Evolutionary conservation across 2,797 vertebrate species (phyloP).

Genomic region (Petrocephalus schoutedeni): DNA sequence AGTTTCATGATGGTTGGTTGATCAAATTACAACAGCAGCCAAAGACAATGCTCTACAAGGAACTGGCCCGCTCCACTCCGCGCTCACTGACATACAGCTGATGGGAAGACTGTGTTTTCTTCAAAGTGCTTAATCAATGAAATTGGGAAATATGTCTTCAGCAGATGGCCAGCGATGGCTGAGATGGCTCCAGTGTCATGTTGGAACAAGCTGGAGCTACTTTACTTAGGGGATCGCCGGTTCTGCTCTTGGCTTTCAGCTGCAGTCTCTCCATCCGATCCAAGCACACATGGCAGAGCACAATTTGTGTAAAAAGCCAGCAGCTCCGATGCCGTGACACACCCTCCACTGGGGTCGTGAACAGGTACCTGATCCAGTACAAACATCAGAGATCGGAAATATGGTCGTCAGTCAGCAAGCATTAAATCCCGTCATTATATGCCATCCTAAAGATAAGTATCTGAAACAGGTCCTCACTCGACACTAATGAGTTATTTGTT

Average conservation of each 20-base stretch:
- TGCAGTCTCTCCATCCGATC: not conserved
- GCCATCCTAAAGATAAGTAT: not conserved
- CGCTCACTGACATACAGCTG: not conserved
- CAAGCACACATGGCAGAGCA: not conserved
- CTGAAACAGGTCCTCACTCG: not conserved
- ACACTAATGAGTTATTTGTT: conserved; percentile 6
- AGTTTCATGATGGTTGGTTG: not conserved
- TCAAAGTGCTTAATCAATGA: not conserved
- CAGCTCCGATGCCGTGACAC: not conserved
- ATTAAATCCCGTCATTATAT: not conserved
- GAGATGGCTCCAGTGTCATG: not conserved
- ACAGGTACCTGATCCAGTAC: not conserved
- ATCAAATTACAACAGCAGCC: not conserved
- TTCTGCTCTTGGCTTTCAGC: not conserved
- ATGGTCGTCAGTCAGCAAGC: not conserved
- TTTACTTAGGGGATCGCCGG: not conserved
- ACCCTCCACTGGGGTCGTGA: not conserved
- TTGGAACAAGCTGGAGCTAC: not conserved
- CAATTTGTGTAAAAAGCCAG: not conserved
- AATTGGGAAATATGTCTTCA: not conserved
- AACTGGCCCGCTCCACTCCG: not conserved
- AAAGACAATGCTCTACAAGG: not conserved
- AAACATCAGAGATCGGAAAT: not conserved
- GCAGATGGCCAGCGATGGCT: not conserved
- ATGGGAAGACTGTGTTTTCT: not conserved